These are phyloP conservation scores for Stegostoma tigrinum DNA, from an alignment of 2,113 vertebrate genomes.

Conservation along the genomic window DNA sequence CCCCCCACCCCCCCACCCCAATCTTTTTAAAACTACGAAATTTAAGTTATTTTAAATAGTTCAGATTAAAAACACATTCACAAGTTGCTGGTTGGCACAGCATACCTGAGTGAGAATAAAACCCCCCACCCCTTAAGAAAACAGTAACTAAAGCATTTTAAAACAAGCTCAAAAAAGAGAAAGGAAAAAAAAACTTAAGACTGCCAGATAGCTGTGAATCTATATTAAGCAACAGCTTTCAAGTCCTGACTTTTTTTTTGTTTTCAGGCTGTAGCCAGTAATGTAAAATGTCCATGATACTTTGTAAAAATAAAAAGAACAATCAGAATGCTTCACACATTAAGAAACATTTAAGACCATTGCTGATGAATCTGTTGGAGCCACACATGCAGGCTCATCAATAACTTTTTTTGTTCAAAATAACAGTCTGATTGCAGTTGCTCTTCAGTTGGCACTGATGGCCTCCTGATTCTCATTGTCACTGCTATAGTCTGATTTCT, in stretches of 20 bases:
- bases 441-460: conserved; percentile 89
- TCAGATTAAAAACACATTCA: conserved; percentile 98
- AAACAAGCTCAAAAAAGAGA: conserved; percentile 76
- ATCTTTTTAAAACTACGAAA: conserved; percentile 64
- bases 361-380: conserved; percentile 85
- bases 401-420: conserved; percentile 55
- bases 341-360: conserved; percentile 98
- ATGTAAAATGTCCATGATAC: conserved; percentile 61
- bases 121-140: conserved; percentile 24
- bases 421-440: conserved; percentile 42
- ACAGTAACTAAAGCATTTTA: conserved; percentile 68
- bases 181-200: conserved; percentile 71
- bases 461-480: conserved; percentile 92
- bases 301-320: conserved; percentile 67
- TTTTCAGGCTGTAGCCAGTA: conserved; percentile 74
- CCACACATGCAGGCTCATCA: conserved; percentile 88
- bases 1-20: background rate
- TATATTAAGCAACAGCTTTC: conserved; percentile 75
- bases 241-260: conserved; percentile 77
- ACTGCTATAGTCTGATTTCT: conserved; percentile 99
- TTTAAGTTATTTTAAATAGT: conserved; percentile 71
- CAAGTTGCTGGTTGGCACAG: conserved; percentile 98
- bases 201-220: conserved; percentile 79
- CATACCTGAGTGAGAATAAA: conserved; percentile 98
- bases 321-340: conserved; percentile 88